Percentiles rank a stretch among this genome's conserved stretches.
Conservation (phyloP, 2,888 invertebrate species). For the Choristoneura rosaceana region DNA sequence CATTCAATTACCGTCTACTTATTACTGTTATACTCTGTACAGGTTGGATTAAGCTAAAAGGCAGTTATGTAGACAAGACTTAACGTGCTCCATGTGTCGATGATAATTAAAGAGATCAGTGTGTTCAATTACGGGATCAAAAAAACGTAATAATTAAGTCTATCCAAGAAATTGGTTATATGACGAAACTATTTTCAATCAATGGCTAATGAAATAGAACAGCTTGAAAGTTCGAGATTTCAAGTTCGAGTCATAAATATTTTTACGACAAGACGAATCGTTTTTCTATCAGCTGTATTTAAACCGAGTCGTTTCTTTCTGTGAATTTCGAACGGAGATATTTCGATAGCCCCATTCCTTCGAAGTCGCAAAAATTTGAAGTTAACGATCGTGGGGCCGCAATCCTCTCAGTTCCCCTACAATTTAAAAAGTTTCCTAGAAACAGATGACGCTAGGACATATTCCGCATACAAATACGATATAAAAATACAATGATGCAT, state of each 20-base stretch:
- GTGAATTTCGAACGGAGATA: constrained; percentile 17
- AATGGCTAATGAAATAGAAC: not conserved
- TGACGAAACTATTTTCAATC: not conserved
- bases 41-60: constrained; percentile 77
- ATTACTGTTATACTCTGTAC: constrained; percentile 63
- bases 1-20: constrained; percentile 75
- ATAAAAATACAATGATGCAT: constrained; percentile 76
- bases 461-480: constrained; percentile 74
- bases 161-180: not conserved
- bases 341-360: constrained; percentile 20
- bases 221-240: not conserved
- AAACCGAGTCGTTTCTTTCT: constrained; percentile 21
- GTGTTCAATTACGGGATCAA: constrained; percentile 6
- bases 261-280: constrained; percentile 17
- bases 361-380: constrained; percentile 39
- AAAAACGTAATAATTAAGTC: not conserved
- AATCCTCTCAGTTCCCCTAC: constrained; percentile 63
- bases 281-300: constrained; percentile 24
- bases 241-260: constrained; percentile 1
- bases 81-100: constrained; percentile 43
- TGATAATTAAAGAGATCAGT: constrained; percentile 30
- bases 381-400: constrained; percentile 46
- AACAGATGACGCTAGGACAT: constrained; percentile 75
- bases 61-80: constrained; percentile 75
- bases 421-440: constrained; percentile 75